Conservation (phyloP, 2,113 vertebrate species). For the Neodontobutis hainanensis region DNA sequence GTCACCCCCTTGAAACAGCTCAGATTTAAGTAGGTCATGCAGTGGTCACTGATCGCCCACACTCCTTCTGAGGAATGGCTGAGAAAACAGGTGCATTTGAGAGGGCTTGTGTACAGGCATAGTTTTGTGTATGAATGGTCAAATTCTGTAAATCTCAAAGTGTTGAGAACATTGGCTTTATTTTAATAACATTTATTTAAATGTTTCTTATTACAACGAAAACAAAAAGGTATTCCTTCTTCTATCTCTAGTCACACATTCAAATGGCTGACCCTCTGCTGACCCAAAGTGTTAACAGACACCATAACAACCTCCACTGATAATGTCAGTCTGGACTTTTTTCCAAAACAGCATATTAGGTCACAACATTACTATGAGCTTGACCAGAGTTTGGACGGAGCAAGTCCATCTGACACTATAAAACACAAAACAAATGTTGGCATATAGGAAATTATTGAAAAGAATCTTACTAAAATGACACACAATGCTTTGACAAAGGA, state of each 20-base stretch:
- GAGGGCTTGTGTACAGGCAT: neutral
- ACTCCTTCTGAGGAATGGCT: conserved; percentile 8
- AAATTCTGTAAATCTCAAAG: too few relatives aligned
- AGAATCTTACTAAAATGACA: too few relatives aligned
- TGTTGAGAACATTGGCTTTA: too few relatives aligned
- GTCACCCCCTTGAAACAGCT: conserved; percentile 20
- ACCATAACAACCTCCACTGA: conserved; percentile 47
- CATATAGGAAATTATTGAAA: too few relatives aligned
- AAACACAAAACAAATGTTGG: neutral
- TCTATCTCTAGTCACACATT: neutral
- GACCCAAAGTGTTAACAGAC: conserved; percentile 29
- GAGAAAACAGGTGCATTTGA: conserved; percentile 28
- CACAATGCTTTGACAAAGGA: too few relatives aligned
- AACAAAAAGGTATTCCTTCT: neutral
- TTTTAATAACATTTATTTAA: too few relatives aligned
- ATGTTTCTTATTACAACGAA: too few relatives aligned
- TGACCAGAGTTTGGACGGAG: conserved; percentile 3
- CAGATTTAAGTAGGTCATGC: conserved; percentile 47
- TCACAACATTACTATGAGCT: conserved; percentile 51
- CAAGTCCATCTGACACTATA: neutral
- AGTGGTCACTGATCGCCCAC: conserved; percentile 28
- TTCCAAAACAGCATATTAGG: conserved; percentile 62
- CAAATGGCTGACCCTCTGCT: conserved; percentile 25
- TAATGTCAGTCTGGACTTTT: conserved; percentile 66
- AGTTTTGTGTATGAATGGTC: neutral